These are phyloP conservation scores for Allygus modestus DNA, from an alignment of 2,888 invertebrate species.

Conservation along the genomic window DNA sequence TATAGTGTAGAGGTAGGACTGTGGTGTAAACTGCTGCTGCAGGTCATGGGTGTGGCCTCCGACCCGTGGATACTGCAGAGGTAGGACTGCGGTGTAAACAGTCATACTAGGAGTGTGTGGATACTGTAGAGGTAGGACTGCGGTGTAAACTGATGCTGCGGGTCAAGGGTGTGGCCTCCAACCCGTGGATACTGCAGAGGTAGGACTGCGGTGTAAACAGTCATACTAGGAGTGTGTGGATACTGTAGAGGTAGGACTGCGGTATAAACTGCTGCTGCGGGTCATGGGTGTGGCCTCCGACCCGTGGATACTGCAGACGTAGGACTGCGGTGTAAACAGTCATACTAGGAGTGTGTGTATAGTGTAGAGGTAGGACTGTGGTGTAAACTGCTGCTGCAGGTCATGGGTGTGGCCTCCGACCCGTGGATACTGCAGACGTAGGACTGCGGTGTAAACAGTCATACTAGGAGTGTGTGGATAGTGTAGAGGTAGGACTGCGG, in stretches of 20 bases:
- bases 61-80: slow-evolving; percentile 90
- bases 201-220: no score
- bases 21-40: slow-evolving; percentile 83
- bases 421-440: no score
- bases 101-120: no score
- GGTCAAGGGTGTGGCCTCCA: slow-evolving; percentile 83
- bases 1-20: no score
- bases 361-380: no score
- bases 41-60: slow-evolving; percentile 83
- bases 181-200: slow-evolving; percentile 90
- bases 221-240: no score
- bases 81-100: no score
- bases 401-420: slow-evolving; percentile 83
- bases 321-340: slow-evolving; percentile 65
- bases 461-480: slow-evolving; percentile 87
- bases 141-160: slow-evolving; percentile 83
- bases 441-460: no score
- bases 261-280: slow-evolving; percentile 82
- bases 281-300: slow-evolving; percentile 85
- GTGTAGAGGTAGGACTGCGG: slow-evolving; percentile 83
- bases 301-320: slow-evolving; percentile 90
- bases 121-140: no score
- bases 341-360: no score
- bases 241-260: no score
- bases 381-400: no score